Conservation (phyloP, 2,113 vertebrate species). For the Physeter macrocephalus region DNA sequence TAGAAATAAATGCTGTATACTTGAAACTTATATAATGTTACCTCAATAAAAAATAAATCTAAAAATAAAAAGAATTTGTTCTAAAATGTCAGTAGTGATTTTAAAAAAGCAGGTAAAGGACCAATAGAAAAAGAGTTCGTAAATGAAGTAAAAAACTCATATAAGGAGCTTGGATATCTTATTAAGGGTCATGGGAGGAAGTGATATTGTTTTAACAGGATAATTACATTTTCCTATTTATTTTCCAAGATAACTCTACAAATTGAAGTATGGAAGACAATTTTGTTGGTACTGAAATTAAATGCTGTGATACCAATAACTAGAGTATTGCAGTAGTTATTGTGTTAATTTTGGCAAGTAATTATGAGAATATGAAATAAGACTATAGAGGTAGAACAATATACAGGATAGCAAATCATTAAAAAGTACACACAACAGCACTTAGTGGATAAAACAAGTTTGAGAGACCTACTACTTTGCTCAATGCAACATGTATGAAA, state of each 20-base stretch:
- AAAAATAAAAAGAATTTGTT: too few species aligned
- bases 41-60: not conserved
- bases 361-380: not conserved
- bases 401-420: not conserved
- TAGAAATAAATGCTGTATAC: not conserved
- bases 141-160: not conserved
- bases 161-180: not conserved
- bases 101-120: not conserved
- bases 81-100: not conserved
- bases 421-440: not conserved
- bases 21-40: not conserved
- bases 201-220: not conserved
- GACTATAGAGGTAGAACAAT: not conserved
- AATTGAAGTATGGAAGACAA: not conserved
- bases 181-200: not conserved
- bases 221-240: not conserved
- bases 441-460: not conserved
- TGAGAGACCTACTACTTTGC: not conserved
- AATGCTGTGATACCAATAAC: not conserved
- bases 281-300: not conserved
- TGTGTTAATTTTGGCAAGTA: not conserved
- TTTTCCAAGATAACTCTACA: not conserved
- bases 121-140: not conserved
- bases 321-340: not conserved
- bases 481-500: not conserved